phyloP scores from a whole-genome alignment of 2,113 vertebrate species.

The Callithrix jacchus region DNA sequence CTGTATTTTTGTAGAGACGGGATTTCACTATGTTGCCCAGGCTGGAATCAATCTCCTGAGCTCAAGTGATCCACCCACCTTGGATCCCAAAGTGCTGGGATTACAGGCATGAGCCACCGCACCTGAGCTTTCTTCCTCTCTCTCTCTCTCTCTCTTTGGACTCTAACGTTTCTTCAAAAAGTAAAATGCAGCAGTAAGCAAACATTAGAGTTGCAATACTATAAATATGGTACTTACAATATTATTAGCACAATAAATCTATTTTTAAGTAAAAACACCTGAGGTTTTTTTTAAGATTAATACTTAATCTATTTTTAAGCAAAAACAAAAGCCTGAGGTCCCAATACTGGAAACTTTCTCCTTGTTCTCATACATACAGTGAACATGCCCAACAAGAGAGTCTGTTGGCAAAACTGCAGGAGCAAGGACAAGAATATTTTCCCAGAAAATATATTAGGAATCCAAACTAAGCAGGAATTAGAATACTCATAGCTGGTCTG shows the following conservation, averaged over 20 bases:
- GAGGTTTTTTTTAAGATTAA: too few species aligned
- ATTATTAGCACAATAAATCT: background rate
- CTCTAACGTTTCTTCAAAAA: background rate
- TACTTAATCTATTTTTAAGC: conserved; percentile 1
- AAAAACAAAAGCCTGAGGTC: background rate
- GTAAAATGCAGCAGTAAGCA: background rate
- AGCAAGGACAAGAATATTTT: background rate
- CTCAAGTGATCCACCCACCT: too few species aligned
- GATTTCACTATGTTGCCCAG: too few species aligned
- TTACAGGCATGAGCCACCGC: too few species aligned
- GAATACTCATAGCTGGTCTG: background rate
- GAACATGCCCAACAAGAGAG: background rate
- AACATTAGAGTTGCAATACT: background rate
- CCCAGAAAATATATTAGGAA: background rate
- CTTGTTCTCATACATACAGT: background rate
- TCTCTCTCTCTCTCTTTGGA: background rate
- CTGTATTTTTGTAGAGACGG: too few species aligned
- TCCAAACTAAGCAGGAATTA: background rate
- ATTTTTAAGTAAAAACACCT: conserved; percentile 29
- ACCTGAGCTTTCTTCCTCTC: background rate
- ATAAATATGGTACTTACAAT: background rate
- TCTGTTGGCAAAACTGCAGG: background rate
- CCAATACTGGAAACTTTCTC: background rate
- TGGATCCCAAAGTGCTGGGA: too few species aligned
- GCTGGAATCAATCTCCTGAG: too few species aligned